Evolutionary conservation across 2,888 invertebrate species (phyloP), one percentile per base, ranked within the genome.

Genomic region (Lacanobia wlatinum): DNA sequence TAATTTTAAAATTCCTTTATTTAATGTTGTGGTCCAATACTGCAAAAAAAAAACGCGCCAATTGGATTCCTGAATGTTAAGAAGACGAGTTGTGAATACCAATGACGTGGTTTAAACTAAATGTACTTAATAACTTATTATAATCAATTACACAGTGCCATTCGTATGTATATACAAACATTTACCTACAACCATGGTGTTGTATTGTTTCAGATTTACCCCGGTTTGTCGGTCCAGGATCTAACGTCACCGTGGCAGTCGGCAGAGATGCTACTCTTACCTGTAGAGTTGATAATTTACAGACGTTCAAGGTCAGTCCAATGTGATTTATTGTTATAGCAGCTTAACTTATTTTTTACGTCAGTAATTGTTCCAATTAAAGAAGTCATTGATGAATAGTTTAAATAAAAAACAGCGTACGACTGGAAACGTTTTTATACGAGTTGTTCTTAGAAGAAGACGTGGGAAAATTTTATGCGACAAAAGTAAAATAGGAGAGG

Each of bases 201-300:
- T 63, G 0, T 38, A 12, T 94, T 93, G 90, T 95, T 95, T 1
- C 96, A 97, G 97, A 97, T 95, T 91, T 97, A 73, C 97, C 97
- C 14, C 96, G 97, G 84, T 97, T 97, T 87, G 97, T 97, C 38
- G 97, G 97, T 16, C 96, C 97, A 0, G 96, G 97, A 59, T 96
- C 97, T 59, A 97, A 97, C 90, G 97, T 97, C 66, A 97, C 97
- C 0, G 97, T 97, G 23, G 97, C 97, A 8, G 96, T 97, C 50
- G 97, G 97, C 56, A 94, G 97, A 65, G 97, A 97, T 88, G 97
- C 97, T 12, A 95, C 97, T 10, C 96, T 97, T 67, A 97, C 97
- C 52, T 97, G 97, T 87, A 96, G 97, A 64, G 97, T 97, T 43
- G 97, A 97, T 88, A 97, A 97, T 90, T 93, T 97, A 83, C 97